Base-by-base conservation (phyloP, 2,797 vertebrate species). In the Alcedo atthis region DNA sequence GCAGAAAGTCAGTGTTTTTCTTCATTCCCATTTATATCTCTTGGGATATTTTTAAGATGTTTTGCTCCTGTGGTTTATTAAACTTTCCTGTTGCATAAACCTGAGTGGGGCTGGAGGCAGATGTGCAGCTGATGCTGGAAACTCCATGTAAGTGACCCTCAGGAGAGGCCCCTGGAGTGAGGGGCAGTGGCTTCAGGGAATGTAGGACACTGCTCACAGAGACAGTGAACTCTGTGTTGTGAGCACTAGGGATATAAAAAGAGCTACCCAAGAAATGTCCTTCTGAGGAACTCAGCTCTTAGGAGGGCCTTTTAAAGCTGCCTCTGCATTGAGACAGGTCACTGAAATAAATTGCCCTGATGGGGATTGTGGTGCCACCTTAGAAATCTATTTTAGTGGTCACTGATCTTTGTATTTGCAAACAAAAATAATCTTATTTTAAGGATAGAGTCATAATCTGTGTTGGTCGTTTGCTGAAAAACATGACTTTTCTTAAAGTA, bases 391-490 rank as follows among this genome's bases (percentile, higher is more conserved):
- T 9, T 73, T 73, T 11, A 55, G 21, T 33, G 6, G 22, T 80
- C 74, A 25, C 9, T 28, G 32, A 43, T 53, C 58, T 87, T 28
- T 67, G 6, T 54, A 26, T 80, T 64, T 81, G 33, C 68, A 58
- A 62, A 9, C 11, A 53, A 53, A 40, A 67, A 37, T 14, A 45
- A 20, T 58, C 74, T 77, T 24, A 4, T 63, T 80, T 82, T 53
- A 45, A 81, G 46, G 55, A 3, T 53, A 6, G 7, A 2, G 37
- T 43, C 9, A 55, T 69, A 4, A 69, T 86, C 51, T 81, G 43
- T 89, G 11, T 19, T 69, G 32, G 25, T 82, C 10, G 14, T 88
- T 92, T 95, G 58, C 80, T 95, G 25, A 15, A 90, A 93, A 80
- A 15, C 45, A 3, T 76, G 76, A 64, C 85, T 79, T 82, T 59